Evolutionary conservation across 2,888 invertebrate genomes (phyloP).

Genomic region (Clusia tigrina): DNA sequence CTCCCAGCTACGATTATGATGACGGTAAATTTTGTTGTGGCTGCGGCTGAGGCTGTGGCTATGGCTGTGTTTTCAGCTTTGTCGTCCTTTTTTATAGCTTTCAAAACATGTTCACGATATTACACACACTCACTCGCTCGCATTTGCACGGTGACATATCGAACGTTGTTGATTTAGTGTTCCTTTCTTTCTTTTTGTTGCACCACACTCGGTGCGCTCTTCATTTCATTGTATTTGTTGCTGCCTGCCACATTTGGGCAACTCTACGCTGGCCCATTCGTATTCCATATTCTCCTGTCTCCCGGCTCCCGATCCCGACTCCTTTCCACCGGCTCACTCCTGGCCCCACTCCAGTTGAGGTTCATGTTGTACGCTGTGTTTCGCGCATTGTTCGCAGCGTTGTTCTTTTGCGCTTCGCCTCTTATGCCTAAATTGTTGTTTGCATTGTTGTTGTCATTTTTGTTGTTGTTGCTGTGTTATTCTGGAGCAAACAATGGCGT

Average conservation of each 20-base stretch:
- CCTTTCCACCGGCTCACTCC: not conserved
- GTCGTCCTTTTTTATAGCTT: no score
- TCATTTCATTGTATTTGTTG: not conserved
- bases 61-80: no score
- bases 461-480: not conserved
- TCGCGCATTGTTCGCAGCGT: not conserved
- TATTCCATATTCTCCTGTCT: no score
- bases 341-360: not conserved
- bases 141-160: not conserved
- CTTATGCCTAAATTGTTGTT: not conserved
- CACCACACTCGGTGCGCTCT: no score
- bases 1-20: not conserved
- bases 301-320: no score
- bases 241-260: conserved; percentile 6
- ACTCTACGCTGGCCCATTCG: no score
- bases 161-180: conserved; percentile 10
- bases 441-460: not conserved
- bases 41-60: no score
- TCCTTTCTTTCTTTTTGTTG: not conserved
- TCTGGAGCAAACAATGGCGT: not conserved
- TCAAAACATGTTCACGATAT: no score
- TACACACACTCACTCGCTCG: not conserved
- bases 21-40: not conserved
- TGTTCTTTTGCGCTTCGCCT: not conserved
- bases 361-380: not conserved